Evolutionary conservation across 2,113 vertebrate species (phyloP), one percentile per base, ranked within the genome.

Genomic region (Nothocercus nigrocapillus): DNA sequence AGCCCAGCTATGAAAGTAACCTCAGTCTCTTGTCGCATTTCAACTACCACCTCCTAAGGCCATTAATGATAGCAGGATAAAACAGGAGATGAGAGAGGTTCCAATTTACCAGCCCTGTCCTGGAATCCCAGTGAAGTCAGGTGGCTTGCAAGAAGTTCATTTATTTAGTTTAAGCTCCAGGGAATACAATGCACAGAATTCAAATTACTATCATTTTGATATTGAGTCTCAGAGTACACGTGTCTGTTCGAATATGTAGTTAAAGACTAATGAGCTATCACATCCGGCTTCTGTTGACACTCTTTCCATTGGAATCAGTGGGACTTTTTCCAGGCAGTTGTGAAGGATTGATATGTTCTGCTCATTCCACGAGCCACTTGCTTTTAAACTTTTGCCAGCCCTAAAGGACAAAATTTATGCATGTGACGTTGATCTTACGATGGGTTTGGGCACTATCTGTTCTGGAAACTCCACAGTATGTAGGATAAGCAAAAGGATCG

Each of bases 1-100:
- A 92, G 93, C 36, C 32, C 77, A 68, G 73, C 76, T 72, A 18
- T 72, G 69, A n/a, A 84, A 93, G 83, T 79, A 90, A 68, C 94
- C 58, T 86, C 85, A 69, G 82, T 76, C 56, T 83, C 76, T 63
- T 84, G 85, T 92, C 76, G 80, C 88, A 64, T 53, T 84, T 75
- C 69, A 88, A 4, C 88, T 84, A 34, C 3, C 40, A 6, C 88
- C 91, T 95, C 42, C 3, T 40, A 64, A 81, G 38, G 68, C 88
- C 5, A 15, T 88, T 83, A 53, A 72, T 84, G 61, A 40, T 13
- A 47, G 82, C 19, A 59, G 22, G 86, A 73, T 75, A 15, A 76
- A 56, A 78, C 30, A 58, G 92, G 68, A 83, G 73, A 66, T 64
- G 62, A 53, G 77, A 74, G 44, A 68, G 72, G 54, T 70, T 45